phyloP scores from a whole-genome alignment of 2,113 vertebrate genomes.

The Xenus cinereus region DNA sequence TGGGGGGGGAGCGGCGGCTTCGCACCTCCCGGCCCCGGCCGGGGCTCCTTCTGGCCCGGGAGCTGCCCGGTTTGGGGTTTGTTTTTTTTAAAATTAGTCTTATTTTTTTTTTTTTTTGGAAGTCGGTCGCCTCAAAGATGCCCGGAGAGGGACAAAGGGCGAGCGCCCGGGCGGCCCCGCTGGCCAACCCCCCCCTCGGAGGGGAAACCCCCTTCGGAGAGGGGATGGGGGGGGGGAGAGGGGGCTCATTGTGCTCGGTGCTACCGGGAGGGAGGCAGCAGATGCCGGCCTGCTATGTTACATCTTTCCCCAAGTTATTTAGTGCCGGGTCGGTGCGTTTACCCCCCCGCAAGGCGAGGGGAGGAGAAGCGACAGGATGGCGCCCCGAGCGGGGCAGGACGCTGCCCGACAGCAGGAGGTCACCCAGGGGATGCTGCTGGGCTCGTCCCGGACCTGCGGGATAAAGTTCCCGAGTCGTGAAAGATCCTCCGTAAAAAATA shows the following conservation, averaged over 20 bases:
- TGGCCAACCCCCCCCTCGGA: background rate
- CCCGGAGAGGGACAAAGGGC: background rate
- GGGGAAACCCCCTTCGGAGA: background rate
- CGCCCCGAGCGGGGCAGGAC: background rate
- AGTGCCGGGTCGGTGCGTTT: background rate
- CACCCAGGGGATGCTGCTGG: accelerated
- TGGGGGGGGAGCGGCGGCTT: too few species aligned
- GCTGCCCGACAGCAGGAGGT: background rate
- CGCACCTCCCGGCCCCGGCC: too few species aligned
- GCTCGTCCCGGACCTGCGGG: background rate
- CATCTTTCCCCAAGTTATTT: background rate
- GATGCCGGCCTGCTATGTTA: conserved; percentile 25
- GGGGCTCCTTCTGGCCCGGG: too few species aligned
- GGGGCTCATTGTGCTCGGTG: background rate
- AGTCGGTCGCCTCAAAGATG: too few species aligned
- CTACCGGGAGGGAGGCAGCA: background rate
- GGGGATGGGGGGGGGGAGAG: background rate
- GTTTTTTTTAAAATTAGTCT: too few species aligned
- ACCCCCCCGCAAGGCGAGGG: background rate
- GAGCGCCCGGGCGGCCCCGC: too few species aligned
- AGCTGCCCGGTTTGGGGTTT: too few species aligned
- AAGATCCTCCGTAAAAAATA: background rate
- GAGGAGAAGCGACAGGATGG: background rate
- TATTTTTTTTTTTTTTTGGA: too few species aligned
- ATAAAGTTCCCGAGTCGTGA: background rate